phyloP scores from a whole-genome alignment of 2,113 vertebrate species.

The Capra hircus region DNA sequence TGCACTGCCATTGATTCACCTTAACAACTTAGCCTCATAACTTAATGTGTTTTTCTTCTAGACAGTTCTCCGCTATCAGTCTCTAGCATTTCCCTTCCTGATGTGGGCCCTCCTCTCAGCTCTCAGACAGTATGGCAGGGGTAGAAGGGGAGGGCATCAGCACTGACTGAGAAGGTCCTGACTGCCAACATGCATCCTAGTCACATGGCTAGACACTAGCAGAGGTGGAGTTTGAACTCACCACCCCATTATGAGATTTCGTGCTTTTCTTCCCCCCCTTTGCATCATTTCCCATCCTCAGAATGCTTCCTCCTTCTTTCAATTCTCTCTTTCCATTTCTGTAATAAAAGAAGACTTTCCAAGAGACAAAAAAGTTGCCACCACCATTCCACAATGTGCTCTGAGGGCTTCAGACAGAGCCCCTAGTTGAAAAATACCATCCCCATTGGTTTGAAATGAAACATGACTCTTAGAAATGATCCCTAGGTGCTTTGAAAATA shows the following conservation, averaged over 20 bases:
- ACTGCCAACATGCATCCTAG: not conserved
- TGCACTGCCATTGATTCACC: not conserved
- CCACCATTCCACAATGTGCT: not conserved
- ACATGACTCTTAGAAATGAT: not conserved
- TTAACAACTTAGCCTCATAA: not conserved
- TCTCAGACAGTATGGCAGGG: not conserved
- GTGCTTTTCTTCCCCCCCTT: not conserved
- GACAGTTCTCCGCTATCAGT: not conserved
- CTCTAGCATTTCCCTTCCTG: not conserved
- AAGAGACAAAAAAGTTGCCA: not conserved
- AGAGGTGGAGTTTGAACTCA: constrained; percentile 17
- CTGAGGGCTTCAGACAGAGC: not conserved
- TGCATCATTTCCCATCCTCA: not conserved
- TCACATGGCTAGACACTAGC: not conserved
- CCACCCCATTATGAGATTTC: not conserved
- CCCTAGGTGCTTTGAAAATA: not conserved
- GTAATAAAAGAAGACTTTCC: not conserved
- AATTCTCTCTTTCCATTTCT: not conserved
- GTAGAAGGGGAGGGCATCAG: accelerated
- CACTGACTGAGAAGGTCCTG: not conserved
- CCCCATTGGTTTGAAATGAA: not conserved
- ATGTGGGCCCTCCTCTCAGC: too few relatives aligned
- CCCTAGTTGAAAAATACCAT: not conserved
- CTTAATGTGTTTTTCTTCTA: not conserved
- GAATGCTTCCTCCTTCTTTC: not conserved